Conservation (phyloP, 2,797 vertebrate species). For the Manis crassicaudata region DNA sequence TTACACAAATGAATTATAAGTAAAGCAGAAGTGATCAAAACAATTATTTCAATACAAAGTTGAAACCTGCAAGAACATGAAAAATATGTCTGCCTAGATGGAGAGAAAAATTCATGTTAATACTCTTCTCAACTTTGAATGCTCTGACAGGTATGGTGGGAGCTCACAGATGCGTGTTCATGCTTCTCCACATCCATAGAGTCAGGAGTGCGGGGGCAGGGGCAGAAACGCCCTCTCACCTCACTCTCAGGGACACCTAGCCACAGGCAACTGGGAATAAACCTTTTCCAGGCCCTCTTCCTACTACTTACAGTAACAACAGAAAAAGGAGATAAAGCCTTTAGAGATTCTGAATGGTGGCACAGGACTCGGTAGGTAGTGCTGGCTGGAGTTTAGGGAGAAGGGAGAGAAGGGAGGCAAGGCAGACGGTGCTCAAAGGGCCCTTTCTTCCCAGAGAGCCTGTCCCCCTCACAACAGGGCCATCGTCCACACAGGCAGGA, state of each 20-base stretch:
- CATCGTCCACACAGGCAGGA: too few relatives aligned
- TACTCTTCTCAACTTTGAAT: not conserved
- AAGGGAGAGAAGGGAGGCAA: rapidly evolving
- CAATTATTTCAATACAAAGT: not conserved
- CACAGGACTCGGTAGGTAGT: not conserved
- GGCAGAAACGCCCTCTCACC: rapidly evolving
- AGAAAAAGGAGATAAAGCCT: not conserved
- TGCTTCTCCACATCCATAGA: rapidly evolving
- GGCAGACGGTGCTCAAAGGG: not conserved
- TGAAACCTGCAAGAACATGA: not conserved
- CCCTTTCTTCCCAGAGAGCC: too few relatives aligned
- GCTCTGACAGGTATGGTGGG: not conserved
- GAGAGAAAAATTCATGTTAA: not conserved
- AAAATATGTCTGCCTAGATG: not conserved
- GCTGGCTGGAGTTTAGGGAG: not conserved
- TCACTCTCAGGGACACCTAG: rapidly evolving
- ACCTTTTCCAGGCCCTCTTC: too few relatives aligned
- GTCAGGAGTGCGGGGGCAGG: rapidly evolving
- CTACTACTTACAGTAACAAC: rapidly evolving
- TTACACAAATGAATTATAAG: not conserved
- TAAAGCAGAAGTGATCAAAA: not conserved
- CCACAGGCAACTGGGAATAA: rapidly evolving
- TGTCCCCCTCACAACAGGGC: too few relatives aligned
- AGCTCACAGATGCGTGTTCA: rapidly evolving
- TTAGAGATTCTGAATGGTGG: rapidly evolving